phyloP scores from a whole-genome alignment of 2,888 invertebrate genomes.

The Calliopum simillimum region DNA sequence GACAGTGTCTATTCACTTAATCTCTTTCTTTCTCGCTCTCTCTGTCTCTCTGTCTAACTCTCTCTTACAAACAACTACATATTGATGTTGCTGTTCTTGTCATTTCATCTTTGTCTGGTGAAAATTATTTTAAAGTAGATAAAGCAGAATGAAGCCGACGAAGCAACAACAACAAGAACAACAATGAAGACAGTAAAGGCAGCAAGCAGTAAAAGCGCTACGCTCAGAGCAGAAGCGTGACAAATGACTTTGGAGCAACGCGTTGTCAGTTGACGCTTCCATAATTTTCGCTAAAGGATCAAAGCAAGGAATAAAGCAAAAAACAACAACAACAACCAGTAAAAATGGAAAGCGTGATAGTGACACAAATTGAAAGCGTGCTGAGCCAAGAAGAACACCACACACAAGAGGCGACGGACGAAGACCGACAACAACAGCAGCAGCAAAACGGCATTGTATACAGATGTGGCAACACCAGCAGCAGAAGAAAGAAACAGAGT shows the following conservation, averaged over 20 bases:
- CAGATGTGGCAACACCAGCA: background rate
- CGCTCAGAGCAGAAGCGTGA: slow-evolving; percentile 17
- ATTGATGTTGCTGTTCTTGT: background rate
- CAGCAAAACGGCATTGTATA: background rate
- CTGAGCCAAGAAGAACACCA: slow-evolving; percentile 26
- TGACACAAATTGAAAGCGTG: slow-evolving; percentile 38
- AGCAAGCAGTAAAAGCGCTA: background rate
- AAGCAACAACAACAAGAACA: background rate
- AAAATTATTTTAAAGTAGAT: slow-evolving; percentile 5
- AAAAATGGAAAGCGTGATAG: slow-evolving; percentile 35
- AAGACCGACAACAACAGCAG: background rate
- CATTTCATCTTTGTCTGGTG: background rate
- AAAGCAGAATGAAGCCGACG: background rate
- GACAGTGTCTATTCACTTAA: too few relatives aligned
- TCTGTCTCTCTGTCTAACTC: too few relatives aligned
- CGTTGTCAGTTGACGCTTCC: slow-evolving; percentile 31
- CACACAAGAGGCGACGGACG: background rate
- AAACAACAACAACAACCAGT: slow-evolving; percentile 17
- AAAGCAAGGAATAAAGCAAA: background rate
- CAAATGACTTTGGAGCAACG: slow-evolving; percentile 30
- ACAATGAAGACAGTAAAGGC: background rate
- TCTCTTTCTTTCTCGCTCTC: too few relatives aligned
- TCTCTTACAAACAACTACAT: too few relatives aligned
- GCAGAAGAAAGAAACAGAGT: background rate
- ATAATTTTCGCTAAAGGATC: slow-evolving; percentile 31